These are phyloP conservation scores for Petrocephalus sullivani DNA, from an alignment of 2,797 vertebrate genomes.

Conservation along the genomic window DNA sequence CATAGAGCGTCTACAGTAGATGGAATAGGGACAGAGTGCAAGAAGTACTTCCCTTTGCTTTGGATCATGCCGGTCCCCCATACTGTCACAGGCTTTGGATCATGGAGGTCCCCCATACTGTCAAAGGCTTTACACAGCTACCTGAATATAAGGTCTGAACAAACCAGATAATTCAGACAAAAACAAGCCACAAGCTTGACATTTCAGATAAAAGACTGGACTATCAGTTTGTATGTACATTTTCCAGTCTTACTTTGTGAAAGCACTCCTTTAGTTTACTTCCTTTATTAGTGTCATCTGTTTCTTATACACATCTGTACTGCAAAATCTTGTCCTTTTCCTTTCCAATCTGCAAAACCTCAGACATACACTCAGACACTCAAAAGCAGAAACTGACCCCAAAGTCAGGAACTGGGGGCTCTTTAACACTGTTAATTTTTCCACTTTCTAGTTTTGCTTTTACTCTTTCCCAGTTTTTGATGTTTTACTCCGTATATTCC, in stretches of 20 bases:
- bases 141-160: background rate
- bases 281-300: background rate
- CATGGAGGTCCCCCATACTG: background rate
- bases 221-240: background rate
- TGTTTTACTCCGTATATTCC: background rate
- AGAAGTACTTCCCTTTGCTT: background rate
- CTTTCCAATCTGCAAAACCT: background rate
- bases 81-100: background rate
- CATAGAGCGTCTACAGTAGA: slow-evolving; percentile 29
- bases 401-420: background rate
- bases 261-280: background rate
- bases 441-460: background rate
- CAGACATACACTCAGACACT: background rate
- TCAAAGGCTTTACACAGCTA: background rate
- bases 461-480: background rate
- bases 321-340: slow-evolving; percentile 19
- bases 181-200: background rate
- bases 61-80: background rate
- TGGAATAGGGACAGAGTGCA: slow-evolving; percentile 29
- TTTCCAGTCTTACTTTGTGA: background rate
- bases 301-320: background rate
- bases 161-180: background rate
- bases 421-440: background rate
- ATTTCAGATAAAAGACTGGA: background rate
- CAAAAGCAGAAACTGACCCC: background rate